A percentile compares a stretch with the other conserved stretches of the same genome.
Evolutionary conservation across 2,888 invertebrate species (phyloP).

Genomic region (Brenthis daphne): DNA sequence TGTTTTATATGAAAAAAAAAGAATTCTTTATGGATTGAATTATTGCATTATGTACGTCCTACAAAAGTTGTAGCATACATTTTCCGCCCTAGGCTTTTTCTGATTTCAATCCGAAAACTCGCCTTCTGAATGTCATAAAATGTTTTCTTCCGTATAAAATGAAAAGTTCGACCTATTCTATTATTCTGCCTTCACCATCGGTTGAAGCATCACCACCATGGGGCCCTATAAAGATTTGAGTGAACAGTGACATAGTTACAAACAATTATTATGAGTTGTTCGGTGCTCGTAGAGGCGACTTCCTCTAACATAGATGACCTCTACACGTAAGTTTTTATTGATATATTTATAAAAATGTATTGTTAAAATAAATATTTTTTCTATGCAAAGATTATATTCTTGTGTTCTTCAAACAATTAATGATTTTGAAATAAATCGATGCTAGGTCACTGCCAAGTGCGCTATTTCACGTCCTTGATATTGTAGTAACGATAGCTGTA

Average conservation of each 20-base stretch:
- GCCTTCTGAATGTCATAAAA: conserved; percentile 42
- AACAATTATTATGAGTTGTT: conserved; percentile 56
- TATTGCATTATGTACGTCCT: conserved; percentile 26
- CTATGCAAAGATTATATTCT: not conserved
- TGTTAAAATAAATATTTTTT: not conserved
- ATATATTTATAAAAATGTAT: not conserved
- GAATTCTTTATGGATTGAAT: not conserved
- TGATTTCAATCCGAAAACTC: conserved; percentile 55
- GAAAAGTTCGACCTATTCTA: not conserved
- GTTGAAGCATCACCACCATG: conserved; percentile 1
- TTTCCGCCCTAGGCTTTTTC: conserved; percentile 40
- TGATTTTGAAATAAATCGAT: conserved; percentile 18
- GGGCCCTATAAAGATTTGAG: conserved; percentile 16
- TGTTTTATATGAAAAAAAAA: too few species aligned
- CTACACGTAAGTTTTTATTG: conserved; percentile 61
- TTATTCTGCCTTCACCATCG: not conserved
- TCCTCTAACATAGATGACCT: conserved; percentile 61
- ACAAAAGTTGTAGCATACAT: conserved; percentile 37
- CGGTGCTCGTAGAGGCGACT: conserved; percentile 61
- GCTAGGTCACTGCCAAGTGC: conserved; percentile 29
- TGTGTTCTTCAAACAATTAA: conserved; percentile 20
- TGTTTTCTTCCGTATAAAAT: conserved; percentile 35
- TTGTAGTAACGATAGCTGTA: not conserved
- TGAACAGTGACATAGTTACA: conserved; percentile 25
- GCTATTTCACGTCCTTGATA: conserved; percentile 19